Base-by-base conservation (phyloP, 1,140 invertebrate species). In the Samia ricini region DNA sequence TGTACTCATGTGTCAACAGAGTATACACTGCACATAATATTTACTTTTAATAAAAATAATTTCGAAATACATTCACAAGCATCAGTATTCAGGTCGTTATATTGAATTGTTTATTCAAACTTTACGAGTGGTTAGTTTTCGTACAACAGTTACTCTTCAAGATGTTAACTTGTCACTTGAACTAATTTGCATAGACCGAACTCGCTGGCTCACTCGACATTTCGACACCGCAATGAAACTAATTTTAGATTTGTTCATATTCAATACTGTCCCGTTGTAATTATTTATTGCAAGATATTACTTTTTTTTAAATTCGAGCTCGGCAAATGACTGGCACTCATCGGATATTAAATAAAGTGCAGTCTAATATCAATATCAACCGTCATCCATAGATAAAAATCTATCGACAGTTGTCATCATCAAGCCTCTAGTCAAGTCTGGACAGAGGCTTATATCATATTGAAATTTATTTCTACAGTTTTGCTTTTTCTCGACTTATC, bases 31-130 rank as follows among this genome's bases (percentile, higher is more conserved):
- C n/a, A n/a, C n/a, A n/a, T n/a, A n/a, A n/a, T n/a, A n/a, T n/a
- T n/a, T n/a, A n/a, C n/a, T n/a, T n/a, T n/a, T n/a, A n/a, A n/a
- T n/a, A n/a, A n/a, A n/a, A n/a, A n/a, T n/a, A n/a, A n/a, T n/a
- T n/a, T n/a, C n/a, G n/a, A 42, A 42, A 42, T 42, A 42, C 12
- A 15, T 12, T 7, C n/a, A 42, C 0, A 42, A 42, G 4, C 33
- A 42, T 15, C 15, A 15, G 63, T 15, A 50, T 29, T 29, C 22
- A 56, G 24, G 21, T 18, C 21, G 54, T 56, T 56, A 10, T 18
- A 24, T 56, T 26, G 21, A 24, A 56, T 56, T 24, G 24, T n/a
- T 52, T 23, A 52, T 52, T 52, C 51, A 52, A 23, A 52, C 51
- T 52, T 52, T 52, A 52, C 51, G 21, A 52, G 51, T 20, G 20